Percentiles rank a stretch among this genome's conserved stretches.
These are phyloP conservation scores for Nomada hirtipes DNA, from an alignment of 2,888 invertebrate species.

Conservation along the genomic window DNA sequence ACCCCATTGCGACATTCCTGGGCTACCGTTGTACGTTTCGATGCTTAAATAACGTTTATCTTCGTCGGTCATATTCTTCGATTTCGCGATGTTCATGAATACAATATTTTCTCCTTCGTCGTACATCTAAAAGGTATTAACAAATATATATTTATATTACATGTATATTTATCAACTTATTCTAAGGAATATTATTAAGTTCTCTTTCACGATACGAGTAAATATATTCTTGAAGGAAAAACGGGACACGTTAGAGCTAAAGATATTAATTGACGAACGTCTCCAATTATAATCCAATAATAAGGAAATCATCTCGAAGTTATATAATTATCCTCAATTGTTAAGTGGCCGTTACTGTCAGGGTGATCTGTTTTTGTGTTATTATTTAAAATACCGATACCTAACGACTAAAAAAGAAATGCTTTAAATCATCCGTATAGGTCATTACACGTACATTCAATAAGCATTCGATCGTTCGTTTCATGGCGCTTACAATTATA, in stretches of 20 bases:
- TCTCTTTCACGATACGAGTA: not conserved
- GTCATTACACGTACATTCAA: not conserved
- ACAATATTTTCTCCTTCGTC: conserved; percentile 87
- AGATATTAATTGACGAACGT: no score
- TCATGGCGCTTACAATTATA: not conserved
- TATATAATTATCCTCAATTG: not conserved
- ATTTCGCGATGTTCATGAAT: conserved; percentile 85
- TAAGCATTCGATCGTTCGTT: not conserved
- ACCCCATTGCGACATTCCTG: conserved; percentile 90
- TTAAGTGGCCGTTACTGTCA: no score
- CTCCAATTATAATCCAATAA: no score
- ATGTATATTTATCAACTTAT: not conserved
- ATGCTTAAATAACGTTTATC: conserved; percentile 79
- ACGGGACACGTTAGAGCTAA: not conserved
- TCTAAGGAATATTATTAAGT: not conserved
- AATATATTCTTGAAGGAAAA: not conserved
- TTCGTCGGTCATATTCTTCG: conserved; percentile 78
- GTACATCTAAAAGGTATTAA: conserved; percentile 85
- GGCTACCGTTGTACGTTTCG: conserved; percentile 85
- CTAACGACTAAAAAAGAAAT: not conserved
- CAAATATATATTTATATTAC: not conserved
- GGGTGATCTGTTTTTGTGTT: no score
- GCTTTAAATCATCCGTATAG: not conserved
- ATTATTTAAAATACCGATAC: no score
- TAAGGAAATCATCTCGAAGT: not conserved